Conservation (phyloP, 2,113 vertebrate species). For the Neofelis nebulosa region DNA sequence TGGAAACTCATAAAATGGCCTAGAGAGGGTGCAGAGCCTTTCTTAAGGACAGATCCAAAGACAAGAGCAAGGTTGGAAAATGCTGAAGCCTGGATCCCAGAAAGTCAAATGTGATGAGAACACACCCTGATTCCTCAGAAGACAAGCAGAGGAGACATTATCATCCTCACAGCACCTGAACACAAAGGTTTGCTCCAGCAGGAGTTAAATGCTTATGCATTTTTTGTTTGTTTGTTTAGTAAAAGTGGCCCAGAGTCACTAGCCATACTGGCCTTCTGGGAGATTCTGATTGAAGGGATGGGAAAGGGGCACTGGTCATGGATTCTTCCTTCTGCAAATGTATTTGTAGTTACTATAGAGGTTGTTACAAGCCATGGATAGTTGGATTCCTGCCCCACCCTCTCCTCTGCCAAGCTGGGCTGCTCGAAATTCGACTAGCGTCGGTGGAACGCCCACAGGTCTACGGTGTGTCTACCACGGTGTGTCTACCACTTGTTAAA, state of each 20-base stretch:
- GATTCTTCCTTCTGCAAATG: neutral
- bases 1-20: neutral
- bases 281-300: neutral
- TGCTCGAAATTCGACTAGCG: neutral
- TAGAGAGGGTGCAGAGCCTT: neutral
- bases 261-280: neutral
- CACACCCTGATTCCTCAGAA: neutral
- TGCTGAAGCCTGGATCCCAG: neutral
- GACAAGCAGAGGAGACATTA: neutral
- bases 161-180: neutral
- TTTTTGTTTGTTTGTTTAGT: neutral
- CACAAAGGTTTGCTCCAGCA: accelerated
- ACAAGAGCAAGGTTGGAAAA: neutral
- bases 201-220: neutral
- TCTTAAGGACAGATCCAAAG: neutral
- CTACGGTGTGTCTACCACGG: neutral
- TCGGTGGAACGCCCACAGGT: neutral
- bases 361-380: neutral
- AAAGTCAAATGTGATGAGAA: neutral
- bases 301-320: neutral
- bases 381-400: neutral
- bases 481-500: neutral
- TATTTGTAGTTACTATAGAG: neutral
- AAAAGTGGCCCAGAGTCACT: neutral
- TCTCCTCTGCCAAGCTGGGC: neutral